Conservation (phyloP, 2,888 invertebrate species). For the Andrena chrysosceles region DNA sequence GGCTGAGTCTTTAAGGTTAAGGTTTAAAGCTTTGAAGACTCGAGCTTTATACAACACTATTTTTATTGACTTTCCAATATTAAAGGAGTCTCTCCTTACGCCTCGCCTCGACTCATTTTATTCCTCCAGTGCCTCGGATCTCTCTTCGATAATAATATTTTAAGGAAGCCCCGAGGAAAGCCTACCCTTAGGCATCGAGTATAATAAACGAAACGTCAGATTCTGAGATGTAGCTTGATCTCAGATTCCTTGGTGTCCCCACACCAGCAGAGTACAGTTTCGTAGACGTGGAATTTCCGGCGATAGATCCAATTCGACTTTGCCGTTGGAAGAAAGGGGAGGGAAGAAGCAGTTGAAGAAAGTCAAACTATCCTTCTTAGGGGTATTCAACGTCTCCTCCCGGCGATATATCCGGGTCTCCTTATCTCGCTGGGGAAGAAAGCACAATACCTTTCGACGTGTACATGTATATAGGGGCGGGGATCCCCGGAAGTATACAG, state of each 20-base stretch:
- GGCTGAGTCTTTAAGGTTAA: no score
- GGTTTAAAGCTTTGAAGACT: no score
- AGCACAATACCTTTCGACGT: slow-evolving; percentile 52
- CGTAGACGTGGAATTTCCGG: neutral
- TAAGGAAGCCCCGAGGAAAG: no score
- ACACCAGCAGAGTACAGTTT: neutral
- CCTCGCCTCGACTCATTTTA: no score
- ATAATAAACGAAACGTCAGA: no score
- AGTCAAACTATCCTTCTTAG: slow-evolving; percentile 32
- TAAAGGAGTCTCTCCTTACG: no score
- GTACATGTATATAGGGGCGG: slow-evolving; percentile 4
- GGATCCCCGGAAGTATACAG: slow-evolving; percentile 46
- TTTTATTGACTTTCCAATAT: neutral
- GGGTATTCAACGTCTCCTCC: slow-evolving; percentile 5
- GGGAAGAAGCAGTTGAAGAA: neutral
- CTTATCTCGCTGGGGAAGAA: slow-evolving; percentile 61
- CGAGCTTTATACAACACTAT: no score
- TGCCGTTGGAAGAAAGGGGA: neutral
- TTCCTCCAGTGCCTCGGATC: no score
- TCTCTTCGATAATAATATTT: no score
- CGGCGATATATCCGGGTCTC: slow-evolving; percentile 55
- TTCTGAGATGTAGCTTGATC: no score
- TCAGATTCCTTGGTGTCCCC: no score
- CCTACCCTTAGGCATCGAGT: no score
- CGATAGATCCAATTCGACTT: neutral